Percentiles rank a stretch among this genome's conserved stretches.
phyloP scores from a whole-genome alignment of 2,888 invertebrate species.

The Diogma glabrata region DNA sequence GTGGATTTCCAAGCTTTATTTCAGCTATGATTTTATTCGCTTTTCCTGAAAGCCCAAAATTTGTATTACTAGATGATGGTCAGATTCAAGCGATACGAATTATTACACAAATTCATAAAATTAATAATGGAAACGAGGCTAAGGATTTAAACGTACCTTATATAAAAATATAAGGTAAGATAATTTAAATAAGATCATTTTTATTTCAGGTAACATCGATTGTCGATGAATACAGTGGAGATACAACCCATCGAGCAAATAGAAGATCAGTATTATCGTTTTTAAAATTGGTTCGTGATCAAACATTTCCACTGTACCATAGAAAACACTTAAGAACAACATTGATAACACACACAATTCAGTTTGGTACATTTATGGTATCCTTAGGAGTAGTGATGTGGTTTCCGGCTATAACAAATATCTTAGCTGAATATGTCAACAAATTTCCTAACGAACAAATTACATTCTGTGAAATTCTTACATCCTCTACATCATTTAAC shows the following conservation, averaged over 20 bases:
- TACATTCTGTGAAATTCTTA: slow-evolving; percentile 29
- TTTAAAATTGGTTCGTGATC: slow-evolving; percentile 30
- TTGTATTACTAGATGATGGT: slow-evolving; percentile 24
- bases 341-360: slow-evolving; percentile 26
- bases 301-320: slow-evolving; percentile 30
- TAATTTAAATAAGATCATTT: neutral
- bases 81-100: slow-evolving; percentile 25
- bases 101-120: slow-evolving; percentile 24
- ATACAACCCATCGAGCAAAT: no score
- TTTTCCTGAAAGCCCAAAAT: slow-evolving; percentile 34
- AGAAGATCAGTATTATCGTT: no score
- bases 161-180: neutral
- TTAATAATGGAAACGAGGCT: slow-evolving; percentile 25
- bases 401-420: slow-evolving; percentile 32
- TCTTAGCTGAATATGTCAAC: slow-evolving; percentile 25
- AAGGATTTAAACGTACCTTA: no score
- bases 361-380: slow-evolving; percentile 29
- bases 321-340: slow-evolving; percentile 26
- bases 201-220: slow-evolving; percentile 5
- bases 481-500: no score
- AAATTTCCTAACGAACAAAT: slow-evolving; percentile 23
- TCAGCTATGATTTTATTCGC: slow-evolving; percentile 26
- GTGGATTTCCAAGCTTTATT: slow-evolving; percentile 29
- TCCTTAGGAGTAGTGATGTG: slow-evolving; percentile 32
- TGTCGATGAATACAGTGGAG: no score